Percentiles rank a stretch among this genome's conserved stretches.
phyloP scores from a whole-genome alignment of 2,888 invertebrate species.

The Trichogramma evanescens region DNA sequence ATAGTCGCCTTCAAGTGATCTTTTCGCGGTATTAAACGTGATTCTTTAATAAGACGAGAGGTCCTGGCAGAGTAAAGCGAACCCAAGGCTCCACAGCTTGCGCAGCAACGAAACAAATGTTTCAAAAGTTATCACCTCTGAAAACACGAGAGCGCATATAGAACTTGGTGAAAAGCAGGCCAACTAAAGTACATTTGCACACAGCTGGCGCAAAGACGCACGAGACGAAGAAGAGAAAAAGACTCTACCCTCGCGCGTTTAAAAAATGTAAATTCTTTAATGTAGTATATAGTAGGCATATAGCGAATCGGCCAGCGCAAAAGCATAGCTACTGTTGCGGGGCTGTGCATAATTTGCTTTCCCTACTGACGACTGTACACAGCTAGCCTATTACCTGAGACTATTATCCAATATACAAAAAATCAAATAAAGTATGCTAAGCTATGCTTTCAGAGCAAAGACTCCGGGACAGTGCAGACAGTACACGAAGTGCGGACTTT shows the following conservation, averaged over 20 bases:
- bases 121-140: constrained; percentile 45
- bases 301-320: no score
- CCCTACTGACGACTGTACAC: neutral
- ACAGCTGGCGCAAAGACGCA: neutral
- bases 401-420: constrained; percentile 48
- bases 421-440: constrained; percentile 48
- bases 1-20: constrained; percentile 24
- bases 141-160: constrained; percentile 1
- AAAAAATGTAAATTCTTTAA: constrained; percentile 49
- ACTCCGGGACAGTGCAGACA: no score
- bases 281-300: constrained; percentile 30
- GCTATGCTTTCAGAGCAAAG: constrained; percentile 31
- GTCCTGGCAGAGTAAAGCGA: constrained; percentile 22
- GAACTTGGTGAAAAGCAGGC: neutral
- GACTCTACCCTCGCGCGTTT: constrained; percentile 40
- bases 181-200: no score
- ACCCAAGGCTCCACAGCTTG: constrained; percentile 2
- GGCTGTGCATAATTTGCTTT: constrained; percentile 17
- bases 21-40: constrained; percentile 32
- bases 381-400: constrained; percentile 44
- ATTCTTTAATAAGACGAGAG: constrained; percentile 44
- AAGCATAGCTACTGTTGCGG: constrained; percentile 1
- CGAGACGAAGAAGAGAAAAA: constrained; percentile 9
- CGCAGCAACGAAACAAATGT: constrained; percentile 40
- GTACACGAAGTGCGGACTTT: no score